Evolutionary conservation across 2,113 vertebrate genomes (phyloP).

Genomic region (Menura novaehollandiae): DNA sequence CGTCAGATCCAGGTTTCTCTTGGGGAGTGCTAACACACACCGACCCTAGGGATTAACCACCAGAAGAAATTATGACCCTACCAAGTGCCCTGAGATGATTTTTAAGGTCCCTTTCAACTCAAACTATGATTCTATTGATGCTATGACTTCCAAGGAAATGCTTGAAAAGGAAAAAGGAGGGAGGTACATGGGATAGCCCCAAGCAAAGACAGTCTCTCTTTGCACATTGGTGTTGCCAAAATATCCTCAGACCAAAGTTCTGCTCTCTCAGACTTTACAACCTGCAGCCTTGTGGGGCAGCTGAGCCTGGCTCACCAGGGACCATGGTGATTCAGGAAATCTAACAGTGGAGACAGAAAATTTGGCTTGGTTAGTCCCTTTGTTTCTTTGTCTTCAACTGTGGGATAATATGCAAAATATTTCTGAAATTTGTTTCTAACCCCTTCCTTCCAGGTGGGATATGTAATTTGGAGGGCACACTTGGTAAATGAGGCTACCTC

Average conservation of each 20-base stretch:
- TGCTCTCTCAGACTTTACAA: neutral
- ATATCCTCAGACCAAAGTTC: neutral
- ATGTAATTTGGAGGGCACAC: neutral
- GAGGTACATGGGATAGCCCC: neutral
- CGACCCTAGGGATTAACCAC: neutral
- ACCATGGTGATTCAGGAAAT: neutral
- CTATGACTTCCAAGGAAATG: neutral
- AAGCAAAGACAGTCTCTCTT: neutral
- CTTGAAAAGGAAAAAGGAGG: neutral
- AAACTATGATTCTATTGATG: neutral
- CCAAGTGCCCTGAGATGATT: neutral
- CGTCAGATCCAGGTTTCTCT: neutral
- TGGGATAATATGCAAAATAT: neutral
- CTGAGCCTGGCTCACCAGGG: neutral
- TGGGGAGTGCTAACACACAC: neutral
- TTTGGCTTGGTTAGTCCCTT: neutral
- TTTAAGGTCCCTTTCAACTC: neutral
- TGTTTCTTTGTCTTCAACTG: neutral
- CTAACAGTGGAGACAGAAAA: neutral
- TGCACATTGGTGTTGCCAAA: rapidly evolving
- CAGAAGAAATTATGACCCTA: neutral
- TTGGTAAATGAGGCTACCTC: neutral
- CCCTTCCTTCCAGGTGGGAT: rapidly evolving
- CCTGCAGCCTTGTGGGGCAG: neutral
- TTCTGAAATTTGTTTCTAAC: neutral